Evolutionary conservation across 2,888 invertebrate genomes (phyloP).

Genomic region (Parochlus steinenii): DNA sequence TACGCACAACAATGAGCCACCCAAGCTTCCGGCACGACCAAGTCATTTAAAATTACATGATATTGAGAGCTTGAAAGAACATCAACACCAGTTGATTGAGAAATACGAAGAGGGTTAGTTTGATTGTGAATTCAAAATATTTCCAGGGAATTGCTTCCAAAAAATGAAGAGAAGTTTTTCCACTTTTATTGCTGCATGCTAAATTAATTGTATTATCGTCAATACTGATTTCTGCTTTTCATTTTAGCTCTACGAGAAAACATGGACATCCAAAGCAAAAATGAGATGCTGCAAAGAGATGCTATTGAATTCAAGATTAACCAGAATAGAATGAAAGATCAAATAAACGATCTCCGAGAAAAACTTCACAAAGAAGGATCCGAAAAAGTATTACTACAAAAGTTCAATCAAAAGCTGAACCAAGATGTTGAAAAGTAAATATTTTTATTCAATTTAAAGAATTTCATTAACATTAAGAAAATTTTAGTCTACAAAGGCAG

Average conservation of each 20-base stretch:
- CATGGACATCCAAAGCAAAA: constrained; percentile 12
- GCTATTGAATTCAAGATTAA: constrained; percentile 7
- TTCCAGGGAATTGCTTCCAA: background rate
- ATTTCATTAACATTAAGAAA: background rate
- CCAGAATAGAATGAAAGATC: constrained; percentile 4
- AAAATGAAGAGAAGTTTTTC: background rate
- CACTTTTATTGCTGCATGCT: too few species aligned
- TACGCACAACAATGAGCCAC: background rate
- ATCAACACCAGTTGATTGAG: constrained; percentile 8
- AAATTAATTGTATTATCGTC: background rate
- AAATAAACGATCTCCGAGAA: constrained; percentile 9
- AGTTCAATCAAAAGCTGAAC: background rate
- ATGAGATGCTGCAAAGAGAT: constrained; percentile 10
- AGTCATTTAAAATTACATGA: too few species aligned
- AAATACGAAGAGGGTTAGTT: constrained; percentile 10
- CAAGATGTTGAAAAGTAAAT: background rate
- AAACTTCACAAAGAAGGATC: constrained; percentile 10
- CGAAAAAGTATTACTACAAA: constrained; percentile 5
- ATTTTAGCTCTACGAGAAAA: constrained; percentile 12
- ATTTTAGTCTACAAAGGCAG: constrained; percentile 18
- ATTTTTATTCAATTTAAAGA: background rate
- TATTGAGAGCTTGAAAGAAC: constrained; percentile 8
- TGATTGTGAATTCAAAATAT: background rate
- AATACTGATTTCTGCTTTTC: background rate
- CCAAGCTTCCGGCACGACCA: background rate